phyloP scores from a whole-genome alignment of 2,113 vertebrate species.

The Epinephelus lanceolatus region DNA sequence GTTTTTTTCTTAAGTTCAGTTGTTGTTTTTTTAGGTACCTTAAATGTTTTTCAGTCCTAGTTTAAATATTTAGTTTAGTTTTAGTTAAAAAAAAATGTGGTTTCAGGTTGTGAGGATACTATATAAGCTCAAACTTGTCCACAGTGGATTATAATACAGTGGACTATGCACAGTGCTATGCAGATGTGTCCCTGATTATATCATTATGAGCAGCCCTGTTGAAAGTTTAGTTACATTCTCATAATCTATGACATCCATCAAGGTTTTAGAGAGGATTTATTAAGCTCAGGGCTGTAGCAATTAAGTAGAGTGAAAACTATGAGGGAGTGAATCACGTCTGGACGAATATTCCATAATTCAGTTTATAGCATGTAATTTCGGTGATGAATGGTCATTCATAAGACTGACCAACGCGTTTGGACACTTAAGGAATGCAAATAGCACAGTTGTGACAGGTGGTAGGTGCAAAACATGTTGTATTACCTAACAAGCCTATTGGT shows the following conservation, averaged over 20 bases:
- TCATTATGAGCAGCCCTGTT: slow-evolving; percentile 10
- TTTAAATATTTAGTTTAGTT: too few species aligned
- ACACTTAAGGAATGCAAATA: not conserved
- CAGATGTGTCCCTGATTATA: not conserved
- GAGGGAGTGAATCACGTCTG: slow-evolving; percentile 31
- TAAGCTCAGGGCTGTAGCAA: not conserved
- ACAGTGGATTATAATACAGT: not conserved
- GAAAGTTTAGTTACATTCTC: slow-evolving; percentile 30
- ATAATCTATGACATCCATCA: slow-evolving; percentile 15
- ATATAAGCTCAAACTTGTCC: not conserved
- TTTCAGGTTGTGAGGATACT: not conserved
- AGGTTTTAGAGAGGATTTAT: slow-evolving; percentile 1
- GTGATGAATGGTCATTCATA: slow-evolving; percentile 24
- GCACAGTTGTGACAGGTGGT: slow-evolving; percentile 28
- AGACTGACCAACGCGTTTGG: not conserved
- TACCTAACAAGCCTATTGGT: slow-evolving; percentile 49
- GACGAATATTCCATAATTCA: slow-evolving; percentile 6
- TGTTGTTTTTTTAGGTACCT: too few species aligned
- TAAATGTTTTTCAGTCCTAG: too few species aligned
- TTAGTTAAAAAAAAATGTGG: too few species aligned
- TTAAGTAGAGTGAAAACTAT: slow-evolving; percentile 3
- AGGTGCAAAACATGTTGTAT: slow-evolving; percentile 36
- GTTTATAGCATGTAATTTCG: slow-evolving; percentile 20
- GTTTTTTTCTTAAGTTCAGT: too few species aligned
- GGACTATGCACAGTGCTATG: not conserved